Evolutionary conservation across 2,113 vertebrate genomes (phyloP).

Genomic region (Montifringilla adamsi): DNA sequence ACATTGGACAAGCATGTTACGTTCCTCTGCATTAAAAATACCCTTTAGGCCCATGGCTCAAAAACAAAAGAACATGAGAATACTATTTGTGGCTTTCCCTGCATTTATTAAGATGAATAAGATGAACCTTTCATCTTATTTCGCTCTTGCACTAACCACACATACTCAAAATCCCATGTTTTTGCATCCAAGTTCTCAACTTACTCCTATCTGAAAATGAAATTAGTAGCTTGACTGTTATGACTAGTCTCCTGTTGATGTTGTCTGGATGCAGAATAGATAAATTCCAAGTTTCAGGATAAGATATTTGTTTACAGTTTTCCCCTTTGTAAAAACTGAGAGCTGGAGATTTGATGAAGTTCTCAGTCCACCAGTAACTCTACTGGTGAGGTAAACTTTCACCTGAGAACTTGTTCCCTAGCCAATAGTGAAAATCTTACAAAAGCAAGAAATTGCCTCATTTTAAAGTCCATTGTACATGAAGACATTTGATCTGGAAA

Average conservation of each 20-base stretch:
- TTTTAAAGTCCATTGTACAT: background rate
- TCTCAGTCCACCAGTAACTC: background rate
- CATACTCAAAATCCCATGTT: constrained; percentile 52
- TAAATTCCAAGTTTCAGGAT: background rate
- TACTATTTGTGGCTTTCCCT: constrained; percentile 55
- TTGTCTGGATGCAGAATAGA: background rate
- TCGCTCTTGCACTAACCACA: constrained; percentile 36
- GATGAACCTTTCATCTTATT: constrained; percentile 56
- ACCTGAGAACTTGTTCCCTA: background rate
- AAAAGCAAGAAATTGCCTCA: background rate
- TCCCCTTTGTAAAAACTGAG: background rate
- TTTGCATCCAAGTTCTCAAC: constrained; percentile 27
- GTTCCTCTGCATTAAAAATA: constrained; percentile 65
- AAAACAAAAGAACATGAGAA: constrained; percentile 57
- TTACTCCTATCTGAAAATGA: constrained; percentile 41
- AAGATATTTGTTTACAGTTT: background rate
- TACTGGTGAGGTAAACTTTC: background rate
- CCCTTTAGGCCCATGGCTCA: constrained; percentile 28
- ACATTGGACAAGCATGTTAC: constrained; percentile 35
- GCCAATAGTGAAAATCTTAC: background rate
- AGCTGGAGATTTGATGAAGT: background rate
- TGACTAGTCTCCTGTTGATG: background rate
- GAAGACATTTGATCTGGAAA: background rate
- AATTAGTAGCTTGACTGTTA: constrained; percentile 35
- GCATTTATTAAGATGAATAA: constrained; percentile 56